These are phyloP conservation scores for Myathropa florea DNA, from an alignment of 2,888 invertebrate species.

Conservation along the genomic window DNA sequence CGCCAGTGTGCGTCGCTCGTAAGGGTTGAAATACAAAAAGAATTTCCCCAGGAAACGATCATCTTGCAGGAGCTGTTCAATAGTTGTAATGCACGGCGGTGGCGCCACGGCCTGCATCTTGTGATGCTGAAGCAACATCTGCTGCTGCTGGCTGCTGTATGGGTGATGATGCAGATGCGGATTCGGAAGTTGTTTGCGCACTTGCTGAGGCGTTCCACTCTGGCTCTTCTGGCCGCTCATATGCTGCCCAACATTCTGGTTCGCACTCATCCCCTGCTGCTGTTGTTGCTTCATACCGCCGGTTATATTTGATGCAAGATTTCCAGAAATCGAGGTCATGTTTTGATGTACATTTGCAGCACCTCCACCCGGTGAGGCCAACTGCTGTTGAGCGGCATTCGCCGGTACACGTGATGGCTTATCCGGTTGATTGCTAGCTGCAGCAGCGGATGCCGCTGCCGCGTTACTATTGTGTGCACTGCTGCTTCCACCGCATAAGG, in stretches of 20 bases:
- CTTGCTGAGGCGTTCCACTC: slow-evolving; percentile 78
- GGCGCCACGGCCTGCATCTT: slow-evolving; percentile 76
- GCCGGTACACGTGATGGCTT: slow-evolving; percentile 65
- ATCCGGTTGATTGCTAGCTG: slow-evolving; percentile 53
- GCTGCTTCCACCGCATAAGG: slow-evolving; percentile 88
- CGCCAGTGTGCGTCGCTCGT: slow-evolving; percentile 89
- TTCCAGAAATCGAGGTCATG: slow-evolving; percentile 31
- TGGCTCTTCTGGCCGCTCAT: slow-evolving; percentile 75
- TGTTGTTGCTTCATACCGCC: slow-evolving; percentile 73
- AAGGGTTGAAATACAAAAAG: slow-evolving; percentile 90
- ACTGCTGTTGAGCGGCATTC: slow-evolving; percentile 58
- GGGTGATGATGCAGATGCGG: slow-evolving; percentile 79
- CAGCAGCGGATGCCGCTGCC: slow-evolving; percentile 62
- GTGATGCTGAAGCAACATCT: slow-evolving; percentile 74
- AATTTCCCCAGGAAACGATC: slow-evolving; percentile 92
- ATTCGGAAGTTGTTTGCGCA: slow-evolving; percentile 80
- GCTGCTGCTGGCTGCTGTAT: slow-evolving; percentile 72
- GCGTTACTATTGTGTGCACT: slow-evolving; percentile 74
- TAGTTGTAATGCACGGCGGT: slow-evolving; percentile 84
- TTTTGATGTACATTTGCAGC: slow-evolving; percentile 11
- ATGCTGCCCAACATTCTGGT: slow-evolving; percentile 29
- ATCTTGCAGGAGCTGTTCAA: slow-evolving; percentile 90
- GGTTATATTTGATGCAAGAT: slow-evolving; percentile 39
- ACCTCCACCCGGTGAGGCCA: slow-evolving; percentile 46
- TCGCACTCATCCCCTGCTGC: slow-evolving; percentile 76